Conservation (phyloP, 1,140 invertebrate species). For the Ruditapes philippinarum region DNA sequence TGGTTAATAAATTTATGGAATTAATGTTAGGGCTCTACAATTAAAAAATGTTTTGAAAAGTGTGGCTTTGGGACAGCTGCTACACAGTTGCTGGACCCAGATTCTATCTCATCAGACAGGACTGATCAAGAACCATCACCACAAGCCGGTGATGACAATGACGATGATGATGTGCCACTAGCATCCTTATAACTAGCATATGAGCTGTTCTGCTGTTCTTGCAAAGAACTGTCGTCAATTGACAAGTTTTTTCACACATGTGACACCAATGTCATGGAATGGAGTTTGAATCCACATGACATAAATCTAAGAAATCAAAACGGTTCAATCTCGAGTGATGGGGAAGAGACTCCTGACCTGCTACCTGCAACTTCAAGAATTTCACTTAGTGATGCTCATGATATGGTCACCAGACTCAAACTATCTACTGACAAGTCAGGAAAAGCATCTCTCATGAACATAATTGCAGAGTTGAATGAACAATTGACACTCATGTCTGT, state of each 20-base stretch:
- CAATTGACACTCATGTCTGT: not conserved
- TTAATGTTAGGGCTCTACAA: slow-evolving; percentile 44
- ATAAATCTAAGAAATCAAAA: slow-evolving; percentile 2
- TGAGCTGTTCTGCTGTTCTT: not conserved
- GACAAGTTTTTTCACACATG: not conserved
- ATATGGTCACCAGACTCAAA: no score
- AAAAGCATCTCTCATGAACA: no score
- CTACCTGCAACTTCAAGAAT: not conserved
- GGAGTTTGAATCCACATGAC: not conserved
- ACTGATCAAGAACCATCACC: not conserved
- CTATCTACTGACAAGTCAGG: no score
- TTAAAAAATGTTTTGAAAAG: slow-evolving; percentile 49
- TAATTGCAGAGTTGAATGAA: not conserved
- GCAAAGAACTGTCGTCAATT: not conserved
- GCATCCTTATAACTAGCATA: not conserved
- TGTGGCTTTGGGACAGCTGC: slow-evolving; percentile 15
- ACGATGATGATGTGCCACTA: slow-evolving; percentile 13
- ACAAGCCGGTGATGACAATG: not conserved
- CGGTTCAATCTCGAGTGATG: not conserved
- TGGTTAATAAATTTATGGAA: slow-evolving; percentile 49
- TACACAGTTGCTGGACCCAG: not conserved
- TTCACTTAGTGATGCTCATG: no score
- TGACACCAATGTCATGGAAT: not conserved
- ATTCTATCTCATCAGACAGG: not conserved
- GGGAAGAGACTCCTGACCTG: not conserved